Evolutionary conservation across 92 coral and sea anemone genomes (phyloP).

Genomic region (Epizoanthus ramosus): DNA sequence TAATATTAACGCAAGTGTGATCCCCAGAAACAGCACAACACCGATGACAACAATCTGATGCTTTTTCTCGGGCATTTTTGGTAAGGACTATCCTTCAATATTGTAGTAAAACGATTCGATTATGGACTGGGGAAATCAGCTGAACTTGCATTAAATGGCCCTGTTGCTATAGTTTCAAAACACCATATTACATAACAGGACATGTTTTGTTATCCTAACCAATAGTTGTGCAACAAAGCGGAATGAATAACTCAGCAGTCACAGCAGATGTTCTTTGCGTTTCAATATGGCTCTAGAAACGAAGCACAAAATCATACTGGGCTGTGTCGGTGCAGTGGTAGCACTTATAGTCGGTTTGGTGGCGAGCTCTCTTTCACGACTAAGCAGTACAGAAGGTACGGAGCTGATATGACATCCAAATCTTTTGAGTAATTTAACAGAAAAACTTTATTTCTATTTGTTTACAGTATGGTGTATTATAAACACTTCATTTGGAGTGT

Average conservation of each 20-base stretch:
- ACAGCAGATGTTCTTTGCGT: neutral
- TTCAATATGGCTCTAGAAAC: neutral
- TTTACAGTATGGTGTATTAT: no score
- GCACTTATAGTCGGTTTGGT: conserved; percentile 66
- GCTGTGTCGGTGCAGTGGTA: conserved; percentile 47
- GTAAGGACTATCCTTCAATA: neutral
- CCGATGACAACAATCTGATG: conserved; percentile 1
- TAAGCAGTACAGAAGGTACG: conserved; percentile 80
- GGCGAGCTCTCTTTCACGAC: conserved; percentile 72
- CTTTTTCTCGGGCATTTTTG: conserved; percentile 21
- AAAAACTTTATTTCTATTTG: no score
- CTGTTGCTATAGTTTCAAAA: conserved; percentile 6
- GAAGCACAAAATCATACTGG: conserved; percentile 20
- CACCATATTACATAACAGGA: neutral
- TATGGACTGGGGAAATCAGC: neutral
- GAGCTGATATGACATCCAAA: no score
- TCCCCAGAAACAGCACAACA: neutral
- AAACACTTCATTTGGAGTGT: no score
- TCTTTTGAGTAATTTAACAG: no score
- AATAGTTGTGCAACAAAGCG: neutral
- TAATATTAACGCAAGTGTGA: conserved; percentile 41
- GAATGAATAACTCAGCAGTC: no score
- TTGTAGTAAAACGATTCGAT: neutral
- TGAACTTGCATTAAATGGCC: neutral
- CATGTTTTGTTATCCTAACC: neutral